Evolutionary conservation across 2,113 vertebrate species (phyloP), one percentile per base, ranked within the genome.

Genomic region (Atrichornis clamosus): DNA sequence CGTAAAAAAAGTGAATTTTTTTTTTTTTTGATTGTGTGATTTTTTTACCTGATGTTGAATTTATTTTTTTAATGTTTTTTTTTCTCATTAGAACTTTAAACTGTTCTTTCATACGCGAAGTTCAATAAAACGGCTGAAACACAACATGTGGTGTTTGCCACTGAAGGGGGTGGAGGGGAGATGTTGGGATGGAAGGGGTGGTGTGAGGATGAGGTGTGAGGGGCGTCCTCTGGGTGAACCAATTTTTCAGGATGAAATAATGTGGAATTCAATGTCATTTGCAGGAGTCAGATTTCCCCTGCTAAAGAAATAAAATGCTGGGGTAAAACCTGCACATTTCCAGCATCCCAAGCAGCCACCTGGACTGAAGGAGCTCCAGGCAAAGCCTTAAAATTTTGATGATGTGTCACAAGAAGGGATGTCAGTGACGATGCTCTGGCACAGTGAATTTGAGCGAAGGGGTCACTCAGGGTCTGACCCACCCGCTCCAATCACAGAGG

Each of bases 21-120:
- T 69, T 42, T 70, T 19, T n/a, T 46, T 58, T 24, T 4, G 6
- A 30, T 93, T 46, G 49, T 0, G 72, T 95, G 81, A n/a, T 44
- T 93, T 96, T 96, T 95, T 95, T 91, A 96, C 60, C 79, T 74
- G 95, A 96, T 42, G 88, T 75, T 37, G 55, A 80, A 95, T 84
- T 97, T 92, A 93, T 97, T 96, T 97, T 97, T 97, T 60, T 72
- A 95, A 93, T 35, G 24, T 64, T 78, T 17, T 92, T 65, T 62
- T 87, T 62, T 80, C 93, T 84, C 94, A 72, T 97, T 93, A 46
- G 77, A 90, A 96, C 76, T 95, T 12, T 42, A 76, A 96, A 89
- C 73, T 92, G 91, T 87, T 89, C 37, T 97, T 97, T 97, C 95
- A 89, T 96, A 97, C 0, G 26, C 87, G 62, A 91, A 94, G 77